Conservation (phyloP, 2,888 invertebrate species). For the Heliconius sara region DNA sequence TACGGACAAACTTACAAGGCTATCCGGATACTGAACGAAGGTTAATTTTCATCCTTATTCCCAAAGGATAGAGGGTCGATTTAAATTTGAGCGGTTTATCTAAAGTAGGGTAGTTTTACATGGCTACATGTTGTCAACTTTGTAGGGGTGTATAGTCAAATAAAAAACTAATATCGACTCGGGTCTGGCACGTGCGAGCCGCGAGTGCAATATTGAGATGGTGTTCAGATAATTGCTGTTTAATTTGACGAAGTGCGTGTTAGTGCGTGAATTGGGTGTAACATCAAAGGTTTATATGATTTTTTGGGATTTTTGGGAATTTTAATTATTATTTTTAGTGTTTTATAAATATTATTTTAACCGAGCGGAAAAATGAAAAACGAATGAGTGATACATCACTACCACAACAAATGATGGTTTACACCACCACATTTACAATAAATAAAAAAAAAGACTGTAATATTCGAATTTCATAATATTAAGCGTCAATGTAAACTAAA, state of each 20-base stretch:
- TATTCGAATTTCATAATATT: conserved; percentile 3
- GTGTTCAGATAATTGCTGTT: conserved; percentile 76
- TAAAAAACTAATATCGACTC: conserved; percentile 79
- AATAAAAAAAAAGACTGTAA: neutral
- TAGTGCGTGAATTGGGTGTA: conserved; percentile 40
- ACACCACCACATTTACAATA: neutral
- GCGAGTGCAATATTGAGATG: conserved; percentile 71
- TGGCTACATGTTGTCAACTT: conserved; percentile 80
- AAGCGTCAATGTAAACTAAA: conserved; percentile 59
- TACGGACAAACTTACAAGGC: conserved; percentile 51
- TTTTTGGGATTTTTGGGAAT: neutral
- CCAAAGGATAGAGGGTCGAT: conserved; percentile 5
- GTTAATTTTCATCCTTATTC: conserved; percentile 35
- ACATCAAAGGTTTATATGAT: conserved; percentile 10
- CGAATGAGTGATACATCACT: too few relatives aligned
- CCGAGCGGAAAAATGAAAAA: too few relatives aligned
- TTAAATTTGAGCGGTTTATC: conserved; percentile 3
- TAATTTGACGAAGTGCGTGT: conserved; percentile 66
- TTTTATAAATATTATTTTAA: too few relatives aligned
- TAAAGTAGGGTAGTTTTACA: conserved; percentile 47
- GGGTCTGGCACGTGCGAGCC: conserved; percentile 69
- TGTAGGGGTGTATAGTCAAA: conserved; percentile 74
- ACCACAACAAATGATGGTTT: too few relatives aligned
- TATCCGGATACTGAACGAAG: conserved; percentile 1
- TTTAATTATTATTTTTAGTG: too few relatives aligned